Evolutionary conservation across 2,888 invertebrate genomes (phyloP).

Genomic region (Thalpophila matura): DNA sequence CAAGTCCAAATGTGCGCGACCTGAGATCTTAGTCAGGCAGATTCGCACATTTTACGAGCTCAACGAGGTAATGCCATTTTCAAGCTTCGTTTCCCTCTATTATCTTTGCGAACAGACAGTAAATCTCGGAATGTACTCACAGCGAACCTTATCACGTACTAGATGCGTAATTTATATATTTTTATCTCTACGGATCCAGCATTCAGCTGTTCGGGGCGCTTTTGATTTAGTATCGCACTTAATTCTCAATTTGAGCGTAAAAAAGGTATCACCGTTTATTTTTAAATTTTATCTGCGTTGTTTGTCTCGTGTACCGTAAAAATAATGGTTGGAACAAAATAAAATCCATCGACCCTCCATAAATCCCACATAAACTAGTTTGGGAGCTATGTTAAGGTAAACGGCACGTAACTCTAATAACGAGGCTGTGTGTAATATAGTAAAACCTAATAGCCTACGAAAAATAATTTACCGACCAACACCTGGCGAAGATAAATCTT

Average conservation of each 20-base stretch:
- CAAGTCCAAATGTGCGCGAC: constrained; percentile 70
- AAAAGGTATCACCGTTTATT: constrained; percentile 39
- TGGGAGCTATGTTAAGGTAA: constrained; percentile 22
- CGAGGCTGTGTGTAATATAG: constrained; percentile 25
- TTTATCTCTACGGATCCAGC: constrained; percentile 40
- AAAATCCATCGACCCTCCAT: constrained; percentile 32
- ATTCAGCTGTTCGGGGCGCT: constrained; percentile 38
- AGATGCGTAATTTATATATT: constrained; percentile 63
- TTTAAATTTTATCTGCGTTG: constrained; percentile 34
- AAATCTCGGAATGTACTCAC: constrained; percentile 67
- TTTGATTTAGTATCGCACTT: constrained; percentile 51
- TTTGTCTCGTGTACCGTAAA: constrained; percentile 27
- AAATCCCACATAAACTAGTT: constrained; percentile 32
- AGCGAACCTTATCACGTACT: constrained; percentile 68
- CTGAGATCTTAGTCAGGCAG: constrained; percentile 64
- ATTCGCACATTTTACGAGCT: constrained; percentile 74
- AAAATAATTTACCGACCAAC: constrained; percentile 51
- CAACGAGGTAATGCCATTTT: constrained; percentile 72
- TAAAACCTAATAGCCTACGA: constrained; percentile 42
- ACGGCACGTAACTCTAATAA: constrained; percentile 29
- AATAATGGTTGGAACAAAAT: constrained; percentile 22
- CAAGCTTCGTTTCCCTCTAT: constrained; percentile 75
- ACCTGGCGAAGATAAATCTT: constrained; percentile 51
- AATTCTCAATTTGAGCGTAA: constrained; percentile 38
- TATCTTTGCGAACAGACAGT: constrained; percentile 74